Conservation (phyloP, 2,797 vertebrate species). For the Acipenser transmontanus region DNA sequence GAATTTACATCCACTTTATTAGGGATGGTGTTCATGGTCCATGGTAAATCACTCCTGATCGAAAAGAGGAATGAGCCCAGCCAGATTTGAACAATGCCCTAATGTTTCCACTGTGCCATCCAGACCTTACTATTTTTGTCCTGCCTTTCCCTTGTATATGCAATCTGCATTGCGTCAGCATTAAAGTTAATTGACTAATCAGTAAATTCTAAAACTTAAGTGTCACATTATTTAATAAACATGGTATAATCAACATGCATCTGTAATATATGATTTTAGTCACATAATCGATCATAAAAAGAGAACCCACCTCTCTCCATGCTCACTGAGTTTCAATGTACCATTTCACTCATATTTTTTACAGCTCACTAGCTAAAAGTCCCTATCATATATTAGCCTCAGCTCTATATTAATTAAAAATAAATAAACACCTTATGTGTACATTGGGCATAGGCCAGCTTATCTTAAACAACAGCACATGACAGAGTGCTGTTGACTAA, state of each 20-base stretch:
- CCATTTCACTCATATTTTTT: not conserved
- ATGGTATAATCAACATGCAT: not conserved
- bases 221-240: not conserved
- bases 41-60: no score
- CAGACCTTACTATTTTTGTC: no score
- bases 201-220: not conserved
- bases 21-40: no score
- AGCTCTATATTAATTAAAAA: slow-evolving; percentile 31
- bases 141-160: not conserved
- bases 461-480: slow-evolving; percentile 24
- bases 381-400: not conserved
- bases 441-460: slow-evolving; percentile 34
- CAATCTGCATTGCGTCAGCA: not conserved
- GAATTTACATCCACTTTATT: no score
- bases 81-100: no score
- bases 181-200: not conserved
- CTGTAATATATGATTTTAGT: not conserved
- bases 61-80: no score
- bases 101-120: no score
- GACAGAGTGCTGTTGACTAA: slow-evolving; percentile 18
- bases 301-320: not conserved
- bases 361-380: not conserved
- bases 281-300: not conserved
- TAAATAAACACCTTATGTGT: slow-evolving; percentile 42
- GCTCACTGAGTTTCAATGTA: not conserved